Evolutionary conservation across 2,113 vertebrate species (phyloP).

Genomic region (Phalacrocorax carbo): DNA sequence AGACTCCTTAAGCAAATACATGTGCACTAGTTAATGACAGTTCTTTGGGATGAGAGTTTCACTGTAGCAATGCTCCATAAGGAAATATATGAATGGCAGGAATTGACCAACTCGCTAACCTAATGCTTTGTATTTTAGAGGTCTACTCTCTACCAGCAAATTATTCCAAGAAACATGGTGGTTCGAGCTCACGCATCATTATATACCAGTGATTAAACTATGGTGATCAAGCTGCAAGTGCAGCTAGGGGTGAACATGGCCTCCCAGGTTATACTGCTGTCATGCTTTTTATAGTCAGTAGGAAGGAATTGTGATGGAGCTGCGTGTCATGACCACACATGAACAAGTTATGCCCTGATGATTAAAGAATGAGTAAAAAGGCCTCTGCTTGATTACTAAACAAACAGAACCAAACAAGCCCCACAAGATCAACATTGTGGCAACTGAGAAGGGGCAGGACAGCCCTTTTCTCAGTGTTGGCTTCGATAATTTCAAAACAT

Average conservation of each 20-base stretch:
- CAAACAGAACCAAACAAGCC: constrained; percentile 8
- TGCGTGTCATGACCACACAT: not conserved
- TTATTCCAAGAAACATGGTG: not conserved
- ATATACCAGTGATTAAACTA: not conserved
- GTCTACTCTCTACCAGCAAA: not conserved
- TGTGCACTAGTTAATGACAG: constrained; percentile 56
- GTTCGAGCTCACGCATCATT: not conserved
- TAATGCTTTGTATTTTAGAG: not conserved
- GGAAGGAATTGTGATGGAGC: constrained; percentile 33
- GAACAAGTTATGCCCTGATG: not conserved
- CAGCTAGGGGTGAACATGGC: not conserved
- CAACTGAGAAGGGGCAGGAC: not conserved
- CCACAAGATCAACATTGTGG: not conserved
- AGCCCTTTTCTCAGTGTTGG: not conserved
- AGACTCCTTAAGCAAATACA: constrained; percentile 73
- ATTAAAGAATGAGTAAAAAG: constrained; percentile 5
- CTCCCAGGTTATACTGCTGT: not conserved
- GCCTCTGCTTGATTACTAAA: not conserved
- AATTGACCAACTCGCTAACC: not conserved
- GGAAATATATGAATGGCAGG: constrained; percentile 6
- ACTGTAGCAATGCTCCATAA: not conserved
- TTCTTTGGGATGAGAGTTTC: constrained; percentile 46
- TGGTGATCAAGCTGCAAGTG: not conserved
- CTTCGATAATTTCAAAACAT: not conserved
- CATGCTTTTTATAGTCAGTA: not conserved